Percentiles rank a stretch among this genome's conserved stretches.
Evolutionary conservation across 2,888 invertebrate genomes (phyloP).

Genomic region (Pyrrhia umbra): DNA sequence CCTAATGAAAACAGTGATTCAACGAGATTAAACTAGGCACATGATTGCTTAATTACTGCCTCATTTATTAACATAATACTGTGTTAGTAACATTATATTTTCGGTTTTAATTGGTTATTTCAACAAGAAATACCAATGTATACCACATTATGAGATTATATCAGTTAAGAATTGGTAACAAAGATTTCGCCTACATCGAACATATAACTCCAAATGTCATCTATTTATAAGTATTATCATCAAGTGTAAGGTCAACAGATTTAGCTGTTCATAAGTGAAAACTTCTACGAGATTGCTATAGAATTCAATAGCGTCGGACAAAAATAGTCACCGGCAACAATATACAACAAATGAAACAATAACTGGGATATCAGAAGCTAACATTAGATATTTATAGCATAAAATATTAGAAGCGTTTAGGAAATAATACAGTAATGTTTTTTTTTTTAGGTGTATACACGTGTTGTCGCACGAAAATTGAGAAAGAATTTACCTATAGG

Average conservation of each 20-base stretch:
- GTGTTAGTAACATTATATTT: background rate
- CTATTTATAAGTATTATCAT: conserved; percentile 48
- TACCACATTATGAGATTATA: background rate
- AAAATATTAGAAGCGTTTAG: background rate
- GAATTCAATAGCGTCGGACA: conserved; percentile 28
- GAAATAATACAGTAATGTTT: background rate
- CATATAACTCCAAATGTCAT: conserved; percentile 38
- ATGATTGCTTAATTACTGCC: background rate
- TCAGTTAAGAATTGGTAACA: background rate
- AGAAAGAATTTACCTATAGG: background rate
- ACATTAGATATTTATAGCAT: conserved; percentile 13
- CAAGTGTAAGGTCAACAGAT: conserved; percentile 47
- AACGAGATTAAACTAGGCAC: background rate
- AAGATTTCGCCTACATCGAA: background rate
- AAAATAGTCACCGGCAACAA: conserved; percentile 13
- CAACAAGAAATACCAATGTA: no score
- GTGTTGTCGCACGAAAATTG: background rate
- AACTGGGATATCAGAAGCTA: background rate
- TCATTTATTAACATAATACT: background rate
- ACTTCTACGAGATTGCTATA: background rate
- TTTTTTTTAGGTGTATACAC: background rate
- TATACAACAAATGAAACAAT: conserved; percentile 1
- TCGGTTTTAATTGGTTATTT: no score
- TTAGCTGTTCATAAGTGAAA: conserved; percentile 8
- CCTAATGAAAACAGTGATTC: conserved; percentile 30